Percentiles rank a stretch among this genome's conserved stretches.
Conservation (phyloP, 92 coral and sea anemone genomes). For the Epizoanthus stellaris region DNA sequence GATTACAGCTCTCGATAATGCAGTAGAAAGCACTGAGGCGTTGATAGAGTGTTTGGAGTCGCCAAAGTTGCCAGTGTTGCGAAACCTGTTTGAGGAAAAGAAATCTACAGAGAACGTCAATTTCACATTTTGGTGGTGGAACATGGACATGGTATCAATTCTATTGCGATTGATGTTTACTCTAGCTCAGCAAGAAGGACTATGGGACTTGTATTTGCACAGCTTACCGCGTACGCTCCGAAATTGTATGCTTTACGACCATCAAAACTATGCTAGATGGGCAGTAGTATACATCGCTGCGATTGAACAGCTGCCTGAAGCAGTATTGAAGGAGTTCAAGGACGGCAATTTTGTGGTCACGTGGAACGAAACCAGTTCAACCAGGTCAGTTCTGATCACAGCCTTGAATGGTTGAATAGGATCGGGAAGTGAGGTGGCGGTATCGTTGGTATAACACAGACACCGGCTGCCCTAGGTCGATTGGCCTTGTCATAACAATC, state of each 20-base stretch:
- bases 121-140: slow-evolving; percentile 42
- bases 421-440: slow-evolving; percentile 56
- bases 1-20: background rate
- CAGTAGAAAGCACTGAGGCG: slow-evolving; percentile 10
- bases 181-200: slow-evolving; percentile 10
- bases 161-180: slow-evolving; percentile 39
- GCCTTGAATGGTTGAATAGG: too few relatives aligned
- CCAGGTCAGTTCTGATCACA: slow-evolving; percentile 62
- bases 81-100: slow-evolving; percentile 22
- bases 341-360: too few relatives aligned
- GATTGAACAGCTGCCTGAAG: too few relatives aligned
- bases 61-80: slow-evolving; percentile 30
- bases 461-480: slow-evolving; percentile 38
- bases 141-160: slow-evolving; percentile 36
- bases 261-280: too few relatives aligned
- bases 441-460: slow-evolving; percentile 52
- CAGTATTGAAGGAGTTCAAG: too few relatives aligned
- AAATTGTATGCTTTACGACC: too few relatives aligned
- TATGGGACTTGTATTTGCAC: too few relatives aligned
- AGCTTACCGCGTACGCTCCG: too few relatives aligned
- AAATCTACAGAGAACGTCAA: slow-evolving; percentile 43
- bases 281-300: too few relatives aligned
- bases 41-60: slow-evolving; percentile 47
- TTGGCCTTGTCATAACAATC: slow-evolving; percentile 33
- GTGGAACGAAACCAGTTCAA: slow-evolving; percentile 8